Base-by-base conservation (phyloP, 1,140 invertebrate genomes). In the Reticulitermes speratus region DNA sequence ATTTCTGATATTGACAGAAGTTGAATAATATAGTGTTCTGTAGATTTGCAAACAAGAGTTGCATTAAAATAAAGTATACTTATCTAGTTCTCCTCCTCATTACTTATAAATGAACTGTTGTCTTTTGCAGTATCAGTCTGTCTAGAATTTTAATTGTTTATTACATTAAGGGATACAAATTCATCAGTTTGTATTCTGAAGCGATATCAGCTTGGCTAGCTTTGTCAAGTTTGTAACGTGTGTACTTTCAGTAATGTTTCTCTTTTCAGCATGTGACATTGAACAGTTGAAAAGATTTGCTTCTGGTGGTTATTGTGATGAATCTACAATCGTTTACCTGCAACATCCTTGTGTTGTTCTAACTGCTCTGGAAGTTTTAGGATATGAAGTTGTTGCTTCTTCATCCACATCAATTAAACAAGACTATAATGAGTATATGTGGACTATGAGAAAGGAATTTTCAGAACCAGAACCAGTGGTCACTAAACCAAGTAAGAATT, bases 371-470 rank as follows among this genome's bases (percentile, higher is more conserved):
- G 96, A 97, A 93, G 96, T 97, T 85, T 92, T 97, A 87, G 96
- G 96, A 82, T 97, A 97, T 91, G 95, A 95, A 91, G 96, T 97
- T 82, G 95, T 97, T 45, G 96, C 96, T 87, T 96, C 96, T 48
- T 96, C 96, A 87, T 96, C 96, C 84, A 96, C 95, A 86, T 94
- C 95, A 87, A 95, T 96, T 52, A 96, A 96, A 91, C 95, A 96
- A 91, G 96, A 96, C 90, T 96, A 96, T 89, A 96, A 96, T 93
- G 96, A 96, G 89, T 96, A 96, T 89, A 96, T 97, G 95, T 97
- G 96, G 96, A 97, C 96, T 91, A 96, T 97, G 95, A 95, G 96
- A 93, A 96, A 96, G 91, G 96, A 97, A 88, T 97, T 97, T 91
- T 92, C 94, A 85, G 96, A 97, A 89, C 96, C 96, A 82, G 96